Percentiles rank a stretch among this genome's conserved stretches.
phyloP scores from a whole-genome alignment of 2,888 invertebrate species.

The Halocaridina rubra region DNA sequence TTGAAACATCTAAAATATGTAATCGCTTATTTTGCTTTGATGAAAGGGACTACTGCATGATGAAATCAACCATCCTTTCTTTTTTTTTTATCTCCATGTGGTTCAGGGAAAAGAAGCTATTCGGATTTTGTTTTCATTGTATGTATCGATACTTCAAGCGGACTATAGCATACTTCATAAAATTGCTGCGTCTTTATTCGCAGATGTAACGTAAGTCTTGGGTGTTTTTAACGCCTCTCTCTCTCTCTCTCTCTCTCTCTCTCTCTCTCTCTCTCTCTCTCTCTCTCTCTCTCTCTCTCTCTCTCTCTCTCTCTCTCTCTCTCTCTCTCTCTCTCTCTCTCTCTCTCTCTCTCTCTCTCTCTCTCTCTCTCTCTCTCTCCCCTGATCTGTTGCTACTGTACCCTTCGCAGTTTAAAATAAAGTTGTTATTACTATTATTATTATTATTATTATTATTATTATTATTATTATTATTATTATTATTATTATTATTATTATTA shows the following conservation, averaged over 20 bases:
- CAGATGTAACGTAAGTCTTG: too few species aligned
- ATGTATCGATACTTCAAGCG: background rate
- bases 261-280: conserved; percentile 1
- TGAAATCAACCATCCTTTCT: too few species aligned
- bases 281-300: background rate
- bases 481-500: background rate
- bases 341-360: conserved; percentile 12
- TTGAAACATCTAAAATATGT: too few species aligned
- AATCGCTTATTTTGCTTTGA: too few species aligned
- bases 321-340: conserved; percentile 4
- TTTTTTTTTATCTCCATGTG: background rate
- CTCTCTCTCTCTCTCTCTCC: background rate
- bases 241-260: conserved; percentile 1
- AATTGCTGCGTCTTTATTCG: too few species aligned
- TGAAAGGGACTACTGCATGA: too few species aligned
- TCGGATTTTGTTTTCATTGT: background rate
- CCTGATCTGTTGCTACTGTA: background rate
- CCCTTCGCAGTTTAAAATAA: background rate
- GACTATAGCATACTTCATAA: background rate
- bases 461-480: too few species aligned
- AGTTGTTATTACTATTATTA: too few species aligned
- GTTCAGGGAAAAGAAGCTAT: background rate
- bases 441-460: too few species aligned
- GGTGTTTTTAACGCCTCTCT: background rate
- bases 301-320: background rate